These are phyloP conservation scores for Teinopalpus imperialis DNA, from an alignment of 2,888 invertebrate species.

Conservation along the genomic window DNA sequence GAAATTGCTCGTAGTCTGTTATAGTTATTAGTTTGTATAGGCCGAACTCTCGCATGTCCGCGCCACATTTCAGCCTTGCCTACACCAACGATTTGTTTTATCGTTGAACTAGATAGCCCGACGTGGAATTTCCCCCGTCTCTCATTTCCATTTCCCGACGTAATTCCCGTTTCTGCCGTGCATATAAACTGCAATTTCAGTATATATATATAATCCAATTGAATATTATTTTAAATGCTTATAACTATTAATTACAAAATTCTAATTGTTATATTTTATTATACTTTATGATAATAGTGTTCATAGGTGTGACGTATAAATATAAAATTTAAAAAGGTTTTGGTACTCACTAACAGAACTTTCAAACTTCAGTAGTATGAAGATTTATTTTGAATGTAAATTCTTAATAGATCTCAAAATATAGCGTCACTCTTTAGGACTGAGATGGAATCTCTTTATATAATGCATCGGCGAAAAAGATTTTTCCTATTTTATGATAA, in stretches of 20 bases:
- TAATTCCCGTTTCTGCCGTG: slow-evolving; percentile 13
- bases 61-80: slow-evolving; percentile 42
- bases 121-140: slow-evolving; percentile 49
- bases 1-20: background rate
- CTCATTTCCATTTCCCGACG: slow-evolving; percentile 27
- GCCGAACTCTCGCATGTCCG: slow-evolving; percentile 48
- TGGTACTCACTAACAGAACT: no score
- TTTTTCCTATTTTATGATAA: no score
- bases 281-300: no score
- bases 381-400: no score
- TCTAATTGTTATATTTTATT: no score
- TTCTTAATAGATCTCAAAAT: no score
- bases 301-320: no score
- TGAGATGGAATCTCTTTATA: no score
- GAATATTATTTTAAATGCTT: slow-evolving; percentile 5
- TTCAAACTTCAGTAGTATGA: no score
- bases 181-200: slow-evolving; percentile 13
- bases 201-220: slow-evolving; percentile 23
- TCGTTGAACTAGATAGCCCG: slow-evolving; percentile 54
- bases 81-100: slow-evolving; percentile 63
- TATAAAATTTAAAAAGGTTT: no score
- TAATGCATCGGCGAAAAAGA: no score
- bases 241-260: background rate
- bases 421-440: no score
- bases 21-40: slow-evolving; percentile 1